A percentile compares a stretch with the other conserved stretches of the same genome.
phyloP scores from a whole-genome alignment of 37 sponge, comb jelly and placozoan genomes.

The Theonella swinhoei region DNA sequence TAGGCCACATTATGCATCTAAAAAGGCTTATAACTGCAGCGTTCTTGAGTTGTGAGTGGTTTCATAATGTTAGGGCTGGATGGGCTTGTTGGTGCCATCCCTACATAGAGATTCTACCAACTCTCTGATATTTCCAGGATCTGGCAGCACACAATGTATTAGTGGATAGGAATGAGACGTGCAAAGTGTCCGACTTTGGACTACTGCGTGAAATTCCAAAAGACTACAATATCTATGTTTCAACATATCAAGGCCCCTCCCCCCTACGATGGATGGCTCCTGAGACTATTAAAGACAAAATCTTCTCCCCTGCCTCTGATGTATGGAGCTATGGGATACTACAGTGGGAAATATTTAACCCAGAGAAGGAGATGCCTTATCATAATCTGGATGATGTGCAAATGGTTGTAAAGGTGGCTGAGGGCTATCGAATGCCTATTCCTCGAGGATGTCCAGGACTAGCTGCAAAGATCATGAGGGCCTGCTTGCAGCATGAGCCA shows the following conservation, averaged over 20 bases:
- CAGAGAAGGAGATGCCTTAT: conserved; percentile 13
- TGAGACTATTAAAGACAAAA: conserved; percentile 14
- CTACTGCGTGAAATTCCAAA: conserved; percentile 23
- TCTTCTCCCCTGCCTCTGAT: conserved; percentile 38
- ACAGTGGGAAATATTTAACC: conserved; percentile 50
- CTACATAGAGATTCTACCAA: too few relatives aligned
- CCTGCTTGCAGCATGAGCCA: conserved; percentile 36
- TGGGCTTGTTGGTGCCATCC: too few relatives aligned
- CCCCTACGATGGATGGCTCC: conserved; percentile 46
- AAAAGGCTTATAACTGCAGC: too few relatives aligned
- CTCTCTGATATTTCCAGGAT: too few relatives aligned
- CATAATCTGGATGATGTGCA: background rate
- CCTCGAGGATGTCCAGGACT: conserved; percentile 11
- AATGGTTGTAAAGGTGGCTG: background rate
- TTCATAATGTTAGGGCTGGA: too few relatives aligned
- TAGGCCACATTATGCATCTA: too few relatives aligned
- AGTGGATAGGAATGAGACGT: conserved; percentile 47
- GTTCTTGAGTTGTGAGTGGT: too few relatives aligned
- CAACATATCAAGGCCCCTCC: background rate
- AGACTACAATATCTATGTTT: background rate
- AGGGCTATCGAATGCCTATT: conserved; percentile 9
- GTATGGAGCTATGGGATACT: conserved; percentile 35
- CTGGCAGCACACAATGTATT: conserved; percentile 67
- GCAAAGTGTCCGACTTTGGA: conserved; percentile 77
- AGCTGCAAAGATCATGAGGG: conserved; percentile 35